phyloP scores from a whole-genome alignment of 2,113 vertebrate genomes.

The Charina bottae region DNA sequence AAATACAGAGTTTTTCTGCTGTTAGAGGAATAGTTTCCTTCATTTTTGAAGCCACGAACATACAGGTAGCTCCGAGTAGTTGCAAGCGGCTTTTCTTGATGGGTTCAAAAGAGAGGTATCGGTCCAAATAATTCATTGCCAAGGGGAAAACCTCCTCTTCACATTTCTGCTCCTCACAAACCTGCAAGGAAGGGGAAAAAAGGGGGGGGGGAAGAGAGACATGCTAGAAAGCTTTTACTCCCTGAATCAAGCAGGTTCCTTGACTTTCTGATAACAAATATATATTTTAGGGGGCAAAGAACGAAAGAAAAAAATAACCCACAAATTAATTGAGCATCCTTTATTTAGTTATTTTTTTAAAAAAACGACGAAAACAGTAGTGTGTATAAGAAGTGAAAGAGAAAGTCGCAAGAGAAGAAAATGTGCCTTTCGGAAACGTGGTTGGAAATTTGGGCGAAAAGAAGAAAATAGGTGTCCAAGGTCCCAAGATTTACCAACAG shows the following conservation, averaged over 20 bases:
- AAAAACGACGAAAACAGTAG: constrained; percentile 8
- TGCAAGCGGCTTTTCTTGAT: constrained; percentile 91
- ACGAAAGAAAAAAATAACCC: not conserved
- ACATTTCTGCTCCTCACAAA: constrained; percentile 97
- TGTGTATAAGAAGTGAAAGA: constrained; percentile 32
- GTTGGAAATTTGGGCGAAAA: constrained; percentile 27
- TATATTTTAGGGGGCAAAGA: constrained; percentile 40
- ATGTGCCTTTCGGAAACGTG: constrained; percentile 46
- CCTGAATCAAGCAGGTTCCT: constrained; percentile 1
- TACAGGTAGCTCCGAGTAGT: constrained; percentile 94
- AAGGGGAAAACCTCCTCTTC: constrained; percentile 97
- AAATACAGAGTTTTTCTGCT: constrained; percentile 95
- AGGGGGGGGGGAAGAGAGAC: constrained; percentile 36
- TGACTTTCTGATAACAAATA: constrained; percentile 32
- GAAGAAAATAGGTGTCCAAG: accelerated
- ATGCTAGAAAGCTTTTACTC: not conserved
- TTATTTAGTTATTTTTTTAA: not conserved
- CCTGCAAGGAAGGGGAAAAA: constrained; percentile 72
- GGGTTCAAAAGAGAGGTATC: constrained; percentile 93
- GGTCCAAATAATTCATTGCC: constrained; percentile 99
- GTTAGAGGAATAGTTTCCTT: constrained; percentile 97
- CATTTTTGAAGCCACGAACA: constrained; percentile 99
- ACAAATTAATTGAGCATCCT: not conserved
- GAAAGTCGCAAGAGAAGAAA: constrained; percentile 52
- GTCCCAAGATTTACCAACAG: not conserved